Evolutionary conservation across 2,888 invertebrate genomes (phyloP), one percentile per base, ranked within the genome.

Genomic region (Drosophila cyrtoloma): DNA sequence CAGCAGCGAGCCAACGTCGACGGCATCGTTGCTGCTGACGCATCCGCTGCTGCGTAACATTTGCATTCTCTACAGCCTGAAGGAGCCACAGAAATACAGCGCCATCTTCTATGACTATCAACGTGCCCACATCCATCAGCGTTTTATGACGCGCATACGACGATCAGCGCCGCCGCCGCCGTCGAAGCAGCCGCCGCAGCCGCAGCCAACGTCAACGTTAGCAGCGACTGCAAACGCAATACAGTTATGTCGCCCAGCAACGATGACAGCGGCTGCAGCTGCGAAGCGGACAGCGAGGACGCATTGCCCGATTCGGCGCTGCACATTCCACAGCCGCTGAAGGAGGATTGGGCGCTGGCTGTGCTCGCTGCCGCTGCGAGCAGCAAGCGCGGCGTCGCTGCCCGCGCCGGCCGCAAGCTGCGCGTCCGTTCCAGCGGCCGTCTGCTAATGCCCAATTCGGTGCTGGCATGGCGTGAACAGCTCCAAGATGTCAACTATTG

Each of bases 91-190:
- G 60, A 87, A 87, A 59, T 79, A 93, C 65, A 92, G 93, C 71
- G 92, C 91, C 52, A 92, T 94, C 61, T 84, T 93, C 61, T 94
- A 92, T 59, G 92, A 93, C n/a, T 92, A 93, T 75, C 91, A 92
- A 80, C 90, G 92, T 16, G 77, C 86, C 50, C 83, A 84, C n/a
- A 14, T 81, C 53, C 91, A 75, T 77, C 85, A 77, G 60, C 92
- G 89, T 53, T 93, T 93, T 74, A 82, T 74, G 73, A 77, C 79
- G 57, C 79, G 77, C 58, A 70, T 79, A 35, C 72, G 77, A 1
- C 75, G 79, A 0, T 65, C 83, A 5, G 79, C 78, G 7, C 68
- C 75, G 26, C 33, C 19, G 14, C 56, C 12, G 12, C 33, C 53
- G 28, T 51, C 7, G 22, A 37, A 30, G 30, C 26, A 28, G 28